Conservation (phyloP, 2,888 invertebrate genomes). For the Lypha dubia region DNA sequence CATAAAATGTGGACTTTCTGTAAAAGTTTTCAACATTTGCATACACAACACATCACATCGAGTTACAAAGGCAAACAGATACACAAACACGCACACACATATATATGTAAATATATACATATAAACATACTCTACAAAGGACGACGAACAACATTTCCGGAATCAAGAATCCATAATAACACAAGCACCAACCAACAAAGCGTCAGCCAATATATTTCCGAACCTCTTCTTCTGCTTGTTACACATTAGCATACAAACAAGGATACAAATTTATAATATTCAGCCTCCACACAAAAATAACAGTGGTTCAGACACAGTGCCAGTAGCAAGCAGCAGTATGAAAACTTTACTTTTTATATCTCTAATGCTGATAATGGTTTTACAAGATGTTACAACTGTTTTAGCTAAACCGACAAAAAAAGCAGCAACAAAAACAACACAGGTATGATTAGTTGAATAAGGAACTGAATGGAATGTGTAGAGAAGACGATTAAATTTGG, state of each 20-base stretch:
- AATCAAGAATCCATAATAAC: constrained; percentile 18
- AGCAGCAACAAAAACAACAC: constrained; percentile 39
- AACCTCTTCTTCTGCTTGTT: not conserved
- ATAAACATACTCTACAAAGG: not conserved
- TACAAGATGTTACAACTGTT: constrained; percentile 64
- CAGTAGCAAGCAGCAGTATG: constrained; percentile 47
- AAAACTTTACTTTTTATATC: constrained; percentile 59
- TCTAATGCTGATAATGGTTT: constrained; percentile 62
- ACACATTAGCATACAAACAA: not conserved
- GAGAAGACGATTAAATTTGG: constrained; percentile 7
- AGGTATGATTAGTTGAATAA: constrained; percentile 29
- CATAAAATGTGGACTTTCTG: constrained; percentile 60
- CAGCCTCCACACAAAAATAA: not conserved
- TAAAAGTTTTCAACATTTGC: constrained; percentile 59
- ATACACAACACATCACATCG: constrained; percentile 48
- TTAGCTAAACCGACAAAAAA: constrained; percentile 49
- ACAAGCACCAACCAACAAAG: constrained; percentile 10
- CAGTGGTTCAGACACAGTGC: constrained; percentile 25
- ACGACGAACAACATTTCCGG: constrained; percentile 2
- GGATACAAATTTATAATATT: constrained; percentile 10
- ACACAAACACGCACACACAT: constrained; percentile 37
- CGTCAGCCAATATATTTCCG: too few relatives aligned
- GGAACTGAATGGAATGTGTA: constrained; percentile 12
- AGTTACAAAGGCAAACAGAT: not conserved
- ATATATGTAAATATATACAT: too few relatives aligned